These are phyloP conservation scores for Terebella lapidaria DNA, from an alignment of 2,888 invertebrate genomes.

Conservation along the genomic window DNA sequence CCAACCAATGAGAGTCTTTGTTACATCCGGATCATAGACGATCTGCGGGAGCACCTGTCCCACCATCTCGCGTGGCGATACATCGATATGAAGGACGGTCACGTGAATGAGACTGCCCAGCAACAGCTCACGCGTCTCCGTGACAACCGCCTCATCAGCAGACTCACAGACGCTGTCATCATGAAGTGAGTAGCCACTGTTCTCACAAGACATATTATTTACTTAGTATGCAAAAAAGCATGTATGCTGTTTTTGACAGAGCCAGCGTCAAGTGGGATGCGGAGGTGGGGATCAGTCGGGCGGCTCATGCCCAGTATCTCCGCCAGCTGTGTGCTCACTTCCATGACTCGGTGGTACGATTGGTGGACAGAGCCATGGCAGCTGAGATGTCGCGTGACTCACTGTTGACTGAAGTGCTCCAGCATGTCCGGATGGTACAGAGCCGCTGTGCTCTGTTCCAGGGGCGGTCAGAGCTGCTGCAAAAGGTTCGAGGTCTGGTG, in stretches of 20 bases:
- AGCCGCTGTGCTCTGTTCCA: constrained; percentile 27
- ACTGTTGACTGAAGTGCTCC: constrained; percentile 30
- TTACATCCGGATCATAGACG: constrained; percentile 20
- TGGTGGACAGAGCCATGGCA: constrained; percentile 26
- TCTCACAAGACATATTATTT: too few species aligned
- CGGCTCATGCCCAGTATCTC: constrained; percentile 32
- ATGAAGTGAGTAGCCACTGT: too few species aligned
- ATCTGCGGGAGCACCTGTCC: constrained; percentile 10
- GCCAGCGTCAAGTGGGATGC: constrained; percentile 27
- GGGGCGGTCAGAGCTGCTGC: constrained; percentile 31
- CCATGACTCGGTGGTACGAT: constrained; percentile 25
- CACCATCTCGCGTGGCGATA: constrained; percentile 27
- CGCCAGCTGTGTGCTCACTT: constrained; percentile 28
- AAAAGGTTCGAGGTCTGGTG: constrained; percentile 24
- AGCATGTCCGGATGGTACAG: constrained; percentile 29
- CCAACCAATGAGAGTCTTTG: constrained; percentile 30
- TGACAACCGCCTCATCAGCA: too few species aligned
- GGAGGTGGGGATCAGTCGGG: constrained; percentile 28
- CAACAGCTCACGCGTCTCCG: constrained; percentile 18
- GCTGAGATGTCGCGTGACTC: too few species aligned
- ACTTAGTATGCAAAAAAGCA: too few species aligned
- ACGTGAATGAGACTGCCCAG: constrained; percentile 30
- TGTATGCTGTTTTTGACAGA: constrained; percentile 9
- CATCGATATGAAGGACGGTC: constrained; percentile 27
- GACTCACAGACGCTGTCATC: too few species aligned